These are phyloP conservation scores for Nasua narica DNA, from an alignment of 2,797 vertebrate genomes.

Conservation along the genomic window DNA sequence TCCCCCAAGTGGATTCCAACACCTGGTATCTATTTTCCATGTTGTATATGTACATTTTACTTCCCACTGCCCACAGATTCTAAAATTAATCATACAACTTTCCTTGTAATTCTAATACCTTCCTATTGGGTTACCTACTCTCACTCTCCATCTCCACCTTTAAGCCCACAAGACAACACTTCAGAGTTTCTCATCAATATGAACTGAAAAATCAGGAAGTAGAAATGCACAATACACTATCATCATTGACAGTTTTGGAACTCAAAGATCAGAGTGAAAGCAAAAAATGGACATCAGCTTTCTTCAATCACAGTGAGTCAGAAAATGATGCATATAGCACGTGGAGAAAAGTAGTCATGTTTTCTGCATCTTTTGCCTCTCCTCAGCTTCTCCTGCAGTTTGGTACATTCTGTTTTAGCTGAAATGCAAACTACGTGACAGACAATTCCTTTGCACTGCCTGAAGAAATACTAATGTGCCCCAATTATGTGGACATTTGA, in stretches of 20 bases:
- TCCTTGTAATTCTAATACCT: background rate
- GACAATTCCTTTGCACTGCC: background rate
- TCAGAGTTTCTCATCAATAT: background rate
- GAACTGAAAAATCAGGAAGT: background rate
- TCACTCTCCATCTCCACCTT: background rate
- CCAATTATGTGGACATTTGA: background rate
- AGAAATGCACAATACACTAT: background rate
- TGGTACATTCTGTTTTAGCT: background rate
- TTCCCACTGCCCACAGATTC: background rate
- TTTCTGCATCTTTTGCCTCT: background rate
- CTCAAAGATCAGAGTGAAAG: constrained; percentile 4
- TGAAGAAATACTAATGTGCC: background rate
- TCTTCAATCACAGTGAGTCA: background rate
- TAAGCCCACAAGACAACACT: background rate
- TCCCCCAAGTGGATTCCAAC: background rate
- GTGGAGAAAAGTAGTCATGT: background rate
- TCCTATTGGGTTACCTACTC: background rate
- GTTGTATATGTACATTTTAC: background rate
- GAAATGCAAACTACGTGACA: background rate
- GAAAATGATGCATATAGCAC: background rate
- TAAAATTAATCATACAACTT: background rate
- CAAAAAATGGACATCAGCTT: background rate
- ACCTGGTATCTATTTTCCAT: background rate
- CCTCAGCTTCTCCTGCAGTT: background rate
- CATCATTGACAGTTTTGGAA: background rate